Percentiles rank a stretch among this genome's conserved stretches.
Evolutionary conservation across 2,888 invertebrate genomes (phyloP).

Genomic region (Rhagonycha lutea): DNA sequence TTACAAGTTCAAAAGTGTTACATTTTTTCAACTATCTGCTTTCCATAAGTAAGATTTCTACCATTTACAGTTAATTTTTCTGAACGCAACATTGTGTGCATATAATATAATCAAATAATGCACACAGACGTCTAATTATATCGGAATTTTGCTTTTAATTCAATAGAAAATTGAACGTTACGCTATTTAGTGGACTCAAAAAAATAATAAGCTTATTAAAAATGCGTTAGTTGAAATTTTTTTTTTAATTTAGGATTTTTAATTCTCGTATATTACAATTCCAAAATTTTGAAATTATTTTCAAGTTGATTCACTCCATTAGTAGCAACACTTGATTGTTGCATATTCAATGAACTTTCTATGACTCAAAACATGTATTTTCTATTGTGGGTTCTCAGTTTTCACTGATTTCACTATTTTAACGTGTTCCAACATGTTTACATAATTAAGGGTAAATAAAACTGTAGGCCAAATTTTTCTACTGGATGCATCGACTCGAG

Average conservation of each 20-base stretch:
- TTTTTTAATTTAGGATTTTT: neutral
- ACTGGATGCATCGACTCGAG: no score
- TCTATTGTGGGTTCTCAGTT: neutral
- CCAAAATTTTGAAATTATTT: neutral
- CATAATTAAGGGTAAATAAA: no score
- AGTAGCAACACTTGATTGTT: neutral
- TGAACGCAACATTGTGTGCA: slow-evolving; percentile 5
- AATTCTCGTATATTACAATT: neutral
- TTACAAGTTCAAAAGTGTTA: slow-evolving; percentile 15
- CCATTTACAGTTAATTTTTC: slow-evolving; percentile 8
- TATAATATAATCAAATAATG: slow-evolving; percentile 1
- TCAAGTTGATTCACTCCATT: neutral
- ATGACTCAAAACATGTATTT: neutral
- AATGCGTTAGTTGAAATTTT: neutral
- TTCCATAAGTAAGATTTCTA: slow-evolving; percentile 6
- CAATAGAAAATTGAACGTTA: neutral
- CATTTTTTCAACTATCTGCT: slow-evolving; percentile 9
- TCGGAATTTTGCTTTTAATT: neutral
- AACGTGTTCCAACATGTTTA: neutral
- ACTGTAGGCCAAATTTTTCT: no score
- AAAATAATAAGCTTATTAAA: neutral
- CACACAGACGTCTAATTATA: slow-evolving; percentile 3
- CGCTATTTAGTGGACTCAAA: neutral
- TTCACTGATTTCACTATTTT: neutral
- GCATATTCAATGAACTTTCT: neutral